Percentiles rank a stretch among this genome's conserved stretches.
Conservation (phyloP, 2,797 vertebrate species). For the Cryptoprocta ferox region DNA sequence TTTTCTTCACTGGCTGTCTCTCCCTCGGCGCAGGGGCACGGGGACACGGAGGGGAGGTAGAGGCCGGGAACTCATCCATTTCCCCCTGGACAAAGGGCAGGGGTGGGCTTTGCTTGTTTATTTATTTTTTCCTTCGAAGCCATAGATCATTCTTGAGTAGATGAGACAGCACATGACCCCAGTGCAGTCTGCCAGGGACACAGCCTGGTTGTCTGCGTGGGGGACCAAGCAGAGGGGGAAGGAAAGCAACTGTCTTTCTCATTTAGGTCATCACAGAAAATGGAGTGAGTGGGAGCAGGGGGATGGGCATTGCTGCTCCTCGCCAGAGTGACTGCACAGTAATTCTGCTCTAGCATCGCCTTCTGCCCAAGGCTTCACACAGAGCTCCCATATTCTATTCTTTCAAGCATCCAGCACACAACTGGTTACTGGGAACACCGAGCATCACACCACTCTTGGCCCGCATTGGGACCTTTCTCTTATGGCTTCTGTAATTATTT, state of each 20-base stretch:
- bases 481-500: slow-evolving; percentile 79
- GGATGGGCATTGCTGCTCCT: slow-evolving; percentile 28
- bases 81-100: slow-evolving; percentile 71
- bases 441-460: slow-evolving; percentile 29
- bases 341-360: not conserved
- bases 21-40: not conserved
- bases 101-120: slow-evolving; percentile 57
- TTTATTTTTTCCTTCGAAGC: slow-evolving; percentile 73
- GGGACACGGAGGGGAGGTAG: not conserved
- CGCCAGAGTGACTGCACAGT: not conserved
- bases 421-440: slow-evolving; percentile 50
- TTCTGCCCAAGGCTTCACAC: not conserved
- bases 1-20: not conserved
- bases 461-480: slow-evolving; percentile 55
- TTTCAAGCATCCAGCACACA: slow-evolving; percentile 55
- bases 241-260: slow-evolving; percentile 80
- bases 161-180: slow-evolving; percentile 63
- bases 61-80: slow-evolving; percentile 55
- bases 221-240: slow-evolving; percentile 58
- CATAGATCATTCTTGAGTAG: slow-evolving; percentile 71
- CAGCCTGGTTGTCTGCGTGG: slow-evolving; percentile 54
- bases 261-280: slow-evolving; percentile 84
- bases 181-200: slow-evolving; percentile 42
- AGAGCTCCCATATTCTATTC: not conserved
- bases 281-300: slow-evolving; percentile 23